Percentiles rank a stretch among this genome's conserved stretches.
These are phyloP conservation scores for Apoda limacodes DNA, from an alignment of 2,888 invertebrate species.

Conservation along the genomic window DNA sequence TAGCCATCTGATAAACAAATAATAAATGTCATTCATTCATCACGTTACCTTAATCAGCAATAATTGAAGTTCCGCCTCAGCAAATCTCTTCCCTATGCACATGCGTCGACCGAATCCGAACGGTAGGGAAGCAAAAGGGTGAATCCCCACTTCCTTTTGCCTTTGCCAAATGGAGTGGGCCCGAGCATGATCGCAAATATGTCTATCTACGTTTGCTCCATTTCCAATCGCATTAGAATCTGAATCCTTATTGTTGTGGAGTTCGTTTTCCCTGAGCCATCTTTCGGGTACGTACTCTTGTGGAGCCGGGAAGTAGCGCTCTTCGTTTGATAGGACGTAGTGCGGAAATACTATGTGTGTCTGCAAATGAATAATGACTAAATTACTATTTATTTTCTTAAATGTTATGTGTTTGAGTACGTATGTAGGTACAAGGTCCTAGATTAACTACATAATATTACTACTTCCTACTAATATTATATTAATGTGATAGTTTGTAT, in stretches of 20 bases:
- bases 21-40: too few relatives aligned
- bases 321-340: constrained; percentile 79
- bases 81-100: constrained; percentile 84
- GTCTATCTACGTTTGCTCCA: constrained; percentile 9
- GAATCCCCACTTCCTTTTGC: constrained; percentile 71
- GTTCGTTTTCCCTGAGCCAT: constrained; percentile 73
- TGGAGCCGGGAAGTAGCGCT: constrained; percentile 79
- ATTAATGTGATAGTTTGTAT: too few relatives aligned
- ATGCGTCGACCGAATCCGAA: constrained; percentile 83
- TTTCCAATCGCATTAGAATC: background rate
- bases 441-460: too few relatives aligned
- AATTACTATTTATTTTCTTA: background rate
- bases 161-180: constrained; percentile 34
- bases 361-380: constrained; percentile 51
- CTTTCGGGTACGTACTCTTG: constrained; percentile 79
- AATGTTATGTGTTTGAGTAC: too few relatives aligned
- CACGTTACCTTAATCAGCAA: constrained; percentile 79
- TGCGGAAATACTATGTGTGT: constrained; percentile 85
- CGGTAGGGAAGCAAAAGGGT: constrained; percentile 80
- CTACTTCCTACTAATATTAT: too few relatives aligned
- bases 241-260: constrained; percentile 2
- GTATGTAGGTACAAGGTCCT: too few relatives aligned
- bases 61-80: constrained; percentile 82
- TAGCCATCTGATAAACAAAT: too few relatives aligned
- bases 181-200: constrained; percentile 22